A percentile compares a stretch with the other conserved stretches of the same genome.
Conservation (phyloP, 2,888 invertebrate genomes). For the Oegoconia quadripuncta region DNA sequence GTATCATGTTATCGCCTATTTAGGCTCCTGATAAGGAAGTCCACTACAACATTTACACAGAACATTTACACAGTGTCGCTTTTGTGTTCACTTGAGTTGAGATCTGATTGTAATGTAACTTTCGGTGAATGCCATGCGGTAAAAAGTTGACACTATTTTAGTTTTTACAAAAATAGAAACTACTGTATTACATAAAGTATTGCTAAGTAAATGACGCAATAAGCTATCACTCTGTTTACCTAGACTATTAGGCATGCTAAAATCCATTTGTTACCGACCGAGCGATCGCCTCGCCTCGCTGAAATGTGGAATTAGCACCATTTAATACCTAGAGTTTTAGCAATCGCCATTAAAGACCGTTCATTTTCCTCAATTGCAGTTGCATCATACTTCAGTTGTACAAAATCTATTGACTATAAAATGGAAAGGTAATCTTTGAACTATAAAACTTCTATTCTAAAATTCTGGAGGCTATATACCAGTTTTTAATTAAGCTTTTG, state of each 20-base stretch:
- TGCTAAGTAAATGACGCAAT: conserved; percentile 25
- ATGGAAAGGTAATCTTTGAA: too few species aligned
- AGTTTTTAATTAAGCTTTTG: too few species aligned
- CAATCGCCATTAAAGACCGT: background rate
- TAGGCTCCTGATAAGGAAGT: conserved; percentile 5
- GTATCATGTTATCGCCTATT: conserved; percentile 2
- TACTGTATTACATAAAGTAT: conserved; percentile 27
- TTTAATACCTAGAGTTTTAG: conserved; percentile 1
- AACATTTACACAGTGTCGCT: too few species aligned
- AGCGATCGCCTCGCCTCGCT: too few species aligned
- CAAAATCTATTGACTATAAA: too few species aligned
- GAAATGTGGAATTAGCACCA: conserved; percentile 12
- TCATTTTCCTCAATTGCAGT: background rate
- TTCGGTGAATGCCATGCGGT: background rate
- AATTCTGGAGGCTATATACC: too few species aligned
- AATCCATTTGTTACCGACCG: conserved; percentile 21
- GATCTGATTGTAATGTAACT: too few species aligned
- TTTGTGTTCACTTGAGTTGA: too few species aligned
- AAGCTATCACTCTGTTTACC: conserved; percentile 30
- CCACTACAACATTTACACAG: too few species aligned
- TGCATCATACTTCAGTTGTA: too few species aligned
- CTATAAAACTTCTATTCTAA: too few species aligned
- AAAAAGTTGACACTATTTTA: background rate
- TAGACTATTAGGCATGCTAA: conserved; percentile 35
- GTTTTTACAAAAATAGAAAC: conserved; percentile 15